Base-by-base conservation (phyloP, 2,888 invertebrate genomes). In the Chirona hameri region DNA sequence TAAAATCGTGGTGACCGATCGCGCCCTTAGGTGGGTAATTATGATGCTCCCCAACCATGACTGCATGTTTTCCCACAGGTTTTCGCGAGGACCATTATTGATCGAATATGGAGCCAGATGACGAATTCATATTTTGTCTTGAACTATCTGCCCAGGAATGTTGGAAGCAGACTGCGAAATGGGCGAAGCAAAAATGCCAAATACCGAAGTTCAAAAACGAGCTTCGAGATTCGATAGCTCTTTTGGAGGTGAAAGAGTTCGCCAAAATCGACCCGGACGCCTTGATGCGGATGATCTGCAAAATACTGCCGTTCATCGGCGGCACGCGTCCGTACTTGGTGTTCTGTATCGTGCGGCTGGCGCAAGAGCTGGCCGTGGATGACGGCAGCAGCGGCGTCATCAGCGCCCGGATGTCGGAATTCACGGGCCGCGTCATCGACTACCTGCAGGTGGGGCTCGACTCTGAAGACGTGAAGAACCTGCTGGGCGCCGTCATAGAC, bases 391-490 rank as follows among this genome's bases (percentile, higher is more conserved):
- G 9, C 4, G 18, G 21, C 24, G 76, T 12, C 46, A 31, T 76
- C 24, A 10, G 21, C 7, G 12, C 39, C 9, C 21, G 7, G 5
- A 24, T 76, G 39, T 1, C 39, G 1, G 46, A 39, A 18, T 76
- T 76, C 24, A 12, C 21, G 24, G 89, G 84, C 88, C 89, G 5
- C 88, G 88, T 0, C 86, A 89, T 81, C 85, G 86, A 72, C 86
- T 86, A 83, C 39, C 81, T 82, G 29, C 76, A 69, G 46, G 76
- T 79, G 24, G 55, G 81, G 60, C 82, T 83, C 55, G 85, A 84
- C 65, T 83, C 84, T 7, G 88, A 89, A 24, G 89, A 90, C 85
- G 88, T 89, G 24, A 90, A 90, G 80, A 86, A 89, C 46, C 86
- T 90, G 21, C 88, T 89, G 84, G 89, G 89, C 84, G 86, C 90